These are phyloP conservation scores for Tragelaphus strepsiceros DNA, from an alignment of 2,113 vertebrate species.

Conservation along the genomic window DNA sequence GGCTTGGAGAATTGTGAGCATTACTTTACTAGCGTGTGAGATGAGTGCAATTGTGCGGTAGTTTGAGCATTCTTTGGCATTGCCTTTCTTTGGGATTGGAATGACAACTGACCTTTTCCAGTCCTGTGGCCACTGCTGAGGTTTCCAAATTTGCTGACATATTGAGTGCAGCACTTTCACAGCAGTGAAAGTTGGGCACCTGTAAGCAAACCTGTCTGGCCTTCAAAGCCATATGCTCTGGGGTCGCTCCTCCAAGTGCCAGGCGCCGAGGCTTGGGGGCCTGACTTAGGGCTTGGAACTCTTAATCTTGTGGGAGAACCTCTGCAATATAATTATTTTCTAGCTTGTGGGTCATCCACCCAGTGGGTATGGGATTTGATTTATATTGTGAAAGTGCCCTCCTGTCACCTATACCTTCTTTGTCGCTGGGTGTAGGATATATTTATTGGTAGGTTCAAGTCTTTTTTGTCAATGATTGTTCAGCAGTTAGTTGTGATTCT, in stretches of 20 bases:
- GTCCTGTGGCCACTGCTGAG: not conserved
- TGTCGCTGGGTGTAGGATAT: not conserved
- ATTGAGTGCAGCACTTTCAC: not conserved
- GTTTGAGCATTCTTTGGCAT: not conserved
- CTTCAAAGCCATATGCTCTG: not conserved
- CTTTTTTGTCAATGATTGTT: not conserved
- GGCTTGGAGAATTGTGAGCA: not conserved
- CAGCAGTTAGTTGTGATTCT: not conserved
- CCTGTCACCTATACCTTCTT: not conserved
- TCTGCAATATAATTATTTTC: not conserved
- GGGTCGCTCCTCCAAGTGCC: not conserved
- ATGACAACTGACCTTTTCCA: not conserved
- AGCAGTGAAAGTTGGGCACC: not conserved
- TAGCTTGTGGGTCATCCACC: not conserved
- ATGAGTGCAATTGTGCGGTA: not conserved
- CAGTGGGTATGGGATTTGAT: not conserved
- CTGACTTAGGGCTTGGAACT: not conserved
- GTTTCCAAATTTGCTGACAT: not conserved
- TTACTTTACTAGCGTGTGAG: not conserved
- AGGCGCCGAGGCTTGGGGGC: not conserved
- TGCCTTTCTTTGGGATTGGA: not conserved
- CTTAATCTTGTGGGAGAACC: not conserved
- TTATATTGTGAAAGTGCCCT: not conserved
- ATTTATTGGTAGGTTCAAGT: not conserved
- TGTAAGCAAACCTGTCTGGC: not conserved